A percentile compares a stretch with the other conserved stretches of the same genome.
These are phyloP conservation scores for Casuarius casuarius DNA, from an alignment of 2,113 vertebrate species.

Conservation along the genomic window DNA sequence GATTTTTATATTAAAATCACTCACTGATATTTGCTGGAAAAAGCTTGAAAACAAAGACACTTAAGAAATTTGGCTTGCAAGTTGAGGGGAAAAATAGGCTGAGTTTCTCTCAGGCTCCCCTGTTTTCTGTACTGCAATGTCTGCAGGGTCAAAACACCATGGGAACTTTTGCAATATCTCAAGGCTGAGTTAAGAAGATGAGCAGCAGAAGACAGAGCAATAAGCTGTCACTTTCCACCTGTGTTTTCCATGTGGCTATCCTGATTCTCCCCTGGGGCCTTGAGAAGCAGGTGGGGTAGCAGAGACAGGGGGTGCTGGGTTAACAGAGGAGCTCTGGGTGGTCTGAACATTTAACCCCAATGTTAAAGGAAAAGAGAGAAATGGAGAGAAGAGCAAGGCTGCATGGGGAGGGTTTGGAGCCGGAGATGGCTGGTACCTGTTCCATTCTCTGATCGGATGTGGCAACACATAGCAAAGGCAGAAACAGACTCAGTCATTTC, in stretches of 20 bases:
- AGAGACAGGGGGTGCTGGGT: neutral
- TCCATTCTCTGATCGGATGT: neutral
- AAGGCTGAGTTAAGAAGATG: neutral
- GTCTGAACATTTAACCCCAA: neutral
- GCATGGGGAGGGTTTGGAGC: neutral
- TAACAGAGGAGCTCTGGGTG: neutral
- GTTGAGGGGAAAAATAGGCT: neutral
- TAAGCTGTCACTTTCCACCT: neutral
- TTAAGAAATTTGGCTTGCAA: neutral
- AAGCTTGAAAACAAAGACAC: neutral
- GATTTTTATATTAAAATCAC: neutral
- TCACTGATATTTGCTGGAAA: neutral
- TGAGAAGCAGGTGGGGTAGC: neutral
- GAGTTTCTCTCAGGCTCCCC: neutral
- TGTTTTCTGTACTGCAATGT: neutral
- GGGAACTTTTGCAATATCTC: neutral
- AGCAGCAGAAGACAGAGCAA: neutral
- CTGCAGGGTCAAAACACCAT: neutral
- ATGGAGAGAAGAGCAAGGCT: neutral
- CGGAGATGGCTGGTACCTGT: neutral
- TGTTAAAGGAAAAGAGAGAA: neutral
- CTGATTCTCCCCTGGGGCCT: neutral
- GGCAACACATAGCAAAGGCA: neutral
- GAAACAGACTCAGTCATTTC: neutral
- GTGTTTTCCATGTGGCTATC: neutral